phyloP scores from a whole-genome alignment of 2,113 vertebrate species.

The Psammodynastes pulverulentus region DNA sequence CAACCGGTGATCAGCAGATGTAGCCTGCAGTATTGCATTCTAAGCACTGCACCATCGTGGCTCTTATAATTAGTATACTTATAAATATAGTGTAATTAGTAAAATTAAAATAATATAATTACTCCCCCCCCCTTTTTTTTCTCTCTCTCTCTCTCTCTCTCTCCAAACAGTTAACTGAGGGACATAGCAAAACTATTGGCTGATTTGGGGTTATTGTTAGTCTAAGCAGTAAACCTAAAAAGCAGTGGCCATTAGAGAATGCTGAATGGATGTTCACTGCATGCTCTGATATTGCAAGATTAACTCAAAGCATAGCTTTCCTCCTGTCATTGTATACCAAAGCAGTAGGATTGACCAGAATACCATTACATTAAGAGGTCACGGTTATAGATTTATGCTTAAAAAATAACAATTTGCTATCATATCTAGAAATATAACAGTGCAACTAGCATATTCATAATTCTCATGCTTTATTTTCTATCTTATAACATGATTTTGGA shows the following conservation, averaged over 20 bases:
- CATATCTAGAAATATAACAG: constrained; percentile 14
- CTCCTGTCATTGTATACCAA: constrained; percentile 37
- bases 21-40: too few species aligned
- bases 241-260: constrained; percentile 72
- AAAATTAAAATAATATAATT: constrained; percentile 28
- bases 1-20: too few species aligned
- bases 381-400: neutral
- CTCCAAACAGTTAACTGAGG: constrained; percentile 72
- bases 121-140: neutral
- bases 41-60: too few species aligned
- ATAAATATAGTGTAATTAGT: too few species aligned
- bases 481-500: constrained; percentile 3
- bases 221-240: constrained; percentile 34
- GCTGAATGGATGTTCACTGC: constrained; percentile 81
- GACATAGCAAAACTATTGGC: constrained; percentile 55
- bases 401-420: neutral
- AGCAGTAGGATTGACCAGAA: constrained; percentile 53
- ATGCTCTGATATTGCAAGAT: constrained; percentile 64
- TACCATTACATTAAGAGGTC: neutral
- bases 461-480: constrained; percentile 44
- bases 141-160: too few species aligned
- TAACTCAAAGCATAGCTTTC: constrained; percentile 51
- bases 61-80: too few species aligned
- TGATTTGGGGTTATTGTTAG: constrained; percentile 44
- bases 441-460: neutral